Evolutionary conservation across 2,888 invertebrate genomes (phyloP).

Genomic region (Thecocarcelia acutangulata): DNA sequence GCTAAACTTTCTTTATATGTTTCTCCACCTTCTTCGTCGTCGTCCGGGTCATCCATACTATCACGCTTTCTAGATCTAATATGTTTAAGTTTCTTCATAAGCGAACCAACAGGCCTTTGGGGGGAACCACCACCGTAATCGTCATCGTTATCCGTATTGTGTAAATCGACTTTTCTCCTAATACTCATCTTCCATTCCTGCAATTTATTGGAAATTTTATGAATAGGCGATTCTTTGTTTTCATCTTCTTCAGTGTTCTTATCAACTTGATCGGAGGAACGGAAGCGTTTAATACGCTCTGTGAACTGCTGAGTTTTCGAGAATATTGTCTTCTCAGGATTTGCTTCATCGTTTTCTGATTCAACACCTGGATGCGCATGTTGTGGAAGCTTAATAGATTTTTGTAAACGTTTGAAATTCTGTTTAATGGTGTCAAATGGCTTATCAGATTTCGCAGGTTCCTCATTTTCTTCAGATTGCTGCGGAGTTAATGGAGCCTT

Average conservation of each 20-base stretch:
- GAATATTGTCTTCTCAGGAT: conserved; percentile 32
- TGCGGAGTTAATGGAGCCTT: conserved; percentile 67
- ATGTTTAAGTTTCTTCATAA: conserved; percentile 72
- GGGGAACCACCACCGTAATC: conserved; percentile 65
- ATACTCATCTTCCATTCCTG: conserved; percentile 78
- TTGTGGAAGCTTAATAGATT: conserved; percentile 74
- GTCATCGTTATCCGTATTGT: conserved; percentile 60
- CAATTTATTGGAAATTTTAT: conserved; percentile 71
- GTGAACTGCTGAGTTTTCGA: conserved; percentile 71
- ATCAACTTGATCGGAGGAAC: conserved; percentile 70
- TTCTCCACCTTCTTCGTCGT: conserved; percentile 62
- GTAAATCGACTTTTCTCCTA: conserved; percentile 69
- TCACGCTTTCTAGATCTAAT: conserved; percentile 72
- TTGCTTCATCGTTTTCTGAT: conserved; percentile 60
- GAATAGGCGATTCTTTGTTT: conserved; percentile 65
- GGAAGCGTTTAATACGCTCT: conserved; percentile 74
- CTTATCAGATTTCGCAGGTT: conserved; percentile 59
- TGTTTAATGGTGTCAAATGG: conserved; percentile 72
- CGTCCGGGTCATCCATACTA: conserved; percentile 71
- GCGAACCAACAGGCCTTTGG: conserved; percentile 69
- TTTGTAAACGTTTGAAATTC: conserved; percentile 76
- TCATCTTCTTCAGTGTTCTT: conserved; percentile 56
- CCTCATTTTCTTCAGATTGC: conserved; percentile 66
- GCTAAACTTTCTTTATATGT: conserved; percentile 59
- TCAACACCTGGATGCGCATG: conserved; percentile 62